These are phyloP conservation scores for Australoheros facetus DNA, from an alignment of 2,797 vertebrate genomes.

Conservation along the genomic window DNA sequence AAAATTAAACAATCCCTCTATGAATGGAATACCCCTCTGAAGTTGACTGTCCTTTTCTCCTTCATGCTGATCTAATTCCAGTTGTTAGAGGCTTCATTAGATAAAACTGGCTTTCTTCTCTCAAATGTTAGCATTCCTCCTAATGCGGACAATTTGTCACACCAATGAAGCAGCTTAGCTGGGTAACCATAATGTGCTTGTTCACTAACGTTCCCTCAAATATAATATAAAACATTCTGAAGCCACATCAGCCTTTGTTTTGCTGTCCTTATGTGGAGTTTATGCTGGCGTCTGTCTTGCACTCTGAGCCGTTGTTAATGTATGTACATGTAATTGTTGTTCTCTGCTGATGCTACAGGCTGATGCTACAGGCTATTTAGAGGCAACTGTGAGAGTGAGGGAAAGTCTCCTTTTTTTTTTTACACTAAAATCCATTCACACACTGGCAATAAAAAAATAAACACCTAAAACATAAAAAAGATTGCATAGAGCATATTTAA, in stretches of 20 bases:
- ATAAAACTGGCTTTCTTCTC: not conserved
- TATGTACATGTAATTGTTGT: not conserved
- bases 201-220: not conserved
- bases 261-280: not conserved
- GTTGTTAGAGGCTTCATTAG: not conserved
- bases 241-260: not conserved
- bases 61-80: not conserved
- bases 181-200: not conserved
- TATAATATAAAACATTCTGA: not conserved
- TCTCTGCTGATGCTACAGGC: not conserved
- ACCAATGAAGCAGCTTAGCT: not conserved
- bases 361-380: not conserved
- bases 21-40: not conserved
- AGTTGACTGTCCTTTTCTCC: not conserved
- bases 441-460: too few species aligned
- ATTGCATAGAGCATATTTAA: not conserved
- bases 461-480: too few species aligned
- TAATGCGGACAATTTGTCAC: not conserved
- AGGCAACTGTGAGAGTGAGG: too few species aligned
- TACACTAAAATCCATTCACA: too few species aligned
- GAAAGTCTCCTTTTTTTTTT: too few species aligned
- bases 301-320: not conserved
- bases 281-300: not conserved
- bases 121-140: not conserved
- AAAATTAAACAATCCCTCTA: not conserved